Base-by-base conservation (phyloP, 1,140 invertebrate genomes). In the Neelides sp. region DNA sequence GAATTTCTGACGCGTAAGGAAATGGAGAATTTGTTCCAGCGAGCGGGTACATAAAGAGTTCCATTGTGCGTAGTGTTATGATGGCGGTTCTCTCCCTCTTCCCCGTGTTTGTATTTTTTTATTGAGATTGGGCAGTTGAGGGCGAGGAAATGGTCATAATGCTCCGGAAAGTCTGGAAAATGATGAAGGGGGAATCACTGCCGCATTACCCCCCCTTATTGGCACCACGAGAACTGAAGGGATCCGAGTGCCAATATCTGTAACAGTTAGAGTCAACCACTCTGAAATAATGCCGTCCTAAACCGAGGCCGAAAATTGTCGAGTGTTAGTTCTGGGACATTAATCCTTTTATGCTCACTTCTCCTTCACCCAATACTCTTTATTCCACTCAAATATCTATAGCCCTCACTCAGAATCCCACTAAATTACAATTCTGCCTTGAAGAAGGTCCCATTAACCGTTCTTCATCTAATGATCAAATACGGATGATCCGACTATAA, bases 251-350 rank as follows among this genome's bases (percentile, higher is more conserved):
- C 49, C 54, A 55, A 55, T 55, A 50, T 55, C 54, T 51, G 36
- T 55, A 55, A 55, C 54, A 43, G 54, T 55, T 55, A 55, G 49
- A 55, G 45, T 55, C 54, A 51, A 24, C 30, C 32, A 44, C 26
- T 15, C 42, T 27, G 37, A 36, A 50, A 42, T 58, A 54, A 58
- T 58, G 56, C 52, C n/a, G 50, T 54, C 55, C 48, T 46, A 46
- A 58, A 58, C 50, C 45, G 48, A 54, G 55, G 56, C 56, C 50
- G 52, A 58, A 58, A 58, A 58, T 58, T 58, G 56, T 51, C 52
- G 52, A 54, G 49, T 54, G 56, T 58, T 58, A 58, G 56, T 58
- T 58, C 48, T 54, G 52, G 48, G 49, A 58, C 56, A 58, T 58
- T 58, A 58, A 58, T 52, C 46, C 50, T 52, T 50, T 50, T 54